Base-by-base conservation (phyloP, 2,888 invertebrate genomes). In the Trichogramma dendrolimi region DNA sequence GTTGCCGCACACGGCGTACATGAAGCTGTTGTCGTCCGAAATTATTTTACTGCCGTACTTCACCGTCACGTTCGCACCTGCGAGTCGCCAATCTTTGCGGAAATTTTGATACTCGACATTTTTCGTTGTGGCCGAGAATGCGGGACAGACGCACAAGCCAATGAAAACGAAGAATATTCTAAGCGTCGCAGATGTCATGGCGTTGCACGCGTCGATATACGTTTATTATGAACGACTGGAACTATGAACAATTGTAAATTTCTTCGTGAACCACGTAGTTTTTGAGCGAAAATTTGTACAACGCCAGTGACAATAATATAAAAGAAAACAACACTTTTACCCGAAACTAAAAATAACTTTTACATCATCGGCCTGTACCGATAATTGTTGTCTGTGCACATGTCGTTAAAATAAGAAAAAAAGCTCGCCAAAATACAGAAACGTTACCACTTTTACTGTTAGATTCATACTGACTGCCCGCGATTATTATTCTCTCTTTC, bases 51-150 rank as follows among this genome's bases (percentile, higher is more conserved):
- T 52, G 10, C 57, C 40, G 27, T 41, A 60, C 48, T 55, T 54
- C 27, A 65, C 27, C 27, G 42, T 27, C 41, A n/a, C 44, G 27
- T 57, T 40, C 27, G 27, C 27, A 6, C 51, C 54, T 4, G 44
- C 55, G 27, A 57, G 44, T 38, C 58, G 62, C 64, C 64, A 65
- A 39, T 65, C 64, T 48, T 62, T 65, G 11, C n/a, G 59, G 5
- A 55, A 65, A 11, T 38, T 60, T 38, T 42, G 60, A 40, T 52
- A 7, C 4, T 53, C 27, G 27, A 27, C 27, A 27, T 27, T 27
- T 27, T 27, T 27, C 27, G 27, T 27, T 3, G 27, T 2, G 1
- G 27, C 59, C 38, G 11, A 11, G 4, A 44, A 10, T 6, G 8
- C n/a, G 7, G 48, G 5, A 11, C n/a, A 6, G 5, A 11, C 48